Conservation (phyloP, 2,797 vertebrate genomes). For the Mustela erminea region DNA sequence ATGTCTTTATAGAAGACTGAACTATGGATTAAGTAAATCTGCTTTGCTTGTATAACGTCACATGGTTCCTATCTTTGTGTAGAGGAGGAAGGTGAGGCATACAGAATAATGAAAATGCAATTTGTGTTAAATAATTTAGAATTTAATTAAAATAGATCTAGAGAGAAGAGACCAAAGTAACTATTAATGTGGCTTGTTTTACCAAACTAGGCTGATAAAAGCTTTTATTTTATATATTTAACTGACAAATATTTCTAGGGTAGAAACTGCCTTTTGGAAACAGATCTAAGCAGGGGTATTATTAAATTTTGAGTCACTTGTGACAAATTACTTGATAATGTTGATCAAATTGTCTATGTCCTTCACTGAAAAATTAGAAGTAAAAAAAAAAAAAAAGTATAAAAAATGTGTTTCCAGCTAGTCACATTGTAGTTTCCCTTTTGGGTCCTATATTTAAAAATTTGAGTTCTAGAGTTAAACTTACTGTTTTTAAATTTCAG, state of each 20-base stretch:
- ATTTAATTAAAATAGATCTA: not conserved
- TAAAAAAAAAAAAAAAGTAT: not conserved
- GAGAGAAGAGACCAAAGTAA: not conserved
- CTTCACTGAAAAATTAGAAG: not conserved
- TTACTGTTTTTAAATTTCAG: not conserved
- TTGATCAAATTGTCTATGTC: not conserved
- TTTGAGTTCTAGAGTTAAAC: not conserved
- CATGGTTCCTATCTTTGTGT: not conserved
- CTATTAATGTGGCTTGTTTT: not conserved
- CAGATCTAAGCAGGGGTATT: not conserved
- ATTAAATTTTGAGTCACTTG: conserved; percentile 9
- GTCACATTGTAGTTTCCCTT: not conserved
- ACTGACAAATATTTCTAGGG: not conserved
- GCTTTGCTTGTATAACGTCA: not conserved
- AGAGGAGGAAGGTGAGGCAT: not conserved
- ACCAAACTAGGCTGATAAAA: not conserved
- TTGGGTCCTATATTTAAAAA: not conserved
- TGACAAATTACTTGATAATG: conserved; percentile 9
- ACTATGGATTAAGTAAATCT: not conserved
- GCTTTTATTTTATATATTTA: conserved; percentile 29
- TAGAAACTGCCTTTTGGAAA: not conserved
- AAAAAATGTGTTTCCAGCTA: not conserved
- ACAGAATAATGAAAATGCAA: not conserved
- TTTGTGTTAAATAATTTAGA: not conserved
- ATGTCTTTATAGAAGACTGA: not conserved